Base-by-base conservation (phyloP, 2,888 invertebrate species). In the Ophion slaviceki region DNA sequence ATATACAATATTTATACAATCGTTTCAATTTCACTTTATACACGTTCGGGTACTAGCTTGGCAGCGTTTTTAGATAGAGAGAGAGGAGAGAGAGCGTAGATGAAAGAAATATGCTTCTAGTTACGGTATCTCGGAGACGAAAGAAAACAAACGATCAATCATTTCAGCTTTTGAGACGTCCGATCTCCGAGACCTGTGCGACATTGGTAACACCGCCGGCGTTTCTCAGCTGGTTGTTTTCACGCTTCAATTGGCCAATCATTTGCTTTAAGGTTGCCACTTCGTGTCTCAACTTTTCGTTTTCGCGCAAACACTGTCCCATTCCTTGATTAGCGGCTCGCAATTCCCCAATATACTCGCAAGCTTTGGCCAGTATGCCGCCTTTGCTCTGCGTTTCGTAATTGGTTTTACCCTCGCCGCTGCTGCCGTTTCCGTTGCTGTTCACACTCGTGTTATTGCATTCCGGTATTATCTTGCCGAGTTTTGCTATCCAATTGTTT, bases 401-500 rank as follows among this genome's bases (percentile, higher is more conserved):
- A 84, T 93, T 94, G 2, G 93, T 89, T 88, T 94, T 94, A 45
- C 93, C 93, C 86, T 93, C 92, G n/a, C 92, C 91, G 71, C 91
- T 92, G 36, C 91, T 91, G 32, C 90, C 90, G 72, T 89, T 92
- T 11, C 92, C 91, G 86, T 89, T 92, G 3, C 91, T 89, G 80
- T 89, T 93, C 2, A 87, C 77, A 24, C 88, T 86, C 64, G 88
- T 87, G 7, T 88, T 86, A 85, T 94, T 95, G 91, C 96, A 96
- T 85, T 96, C 96, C 1, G 99, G 99, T 78, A 99, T 97, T 88
- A 99, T 96, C 92, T 98, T 97, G 2, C 98, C 98, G 82, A 99
- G 94, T 94, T 98, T 98, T 75, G 97, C 96, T 88, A 99, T 99
- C 99, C 99, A 99, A 92, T 97, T 98, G 94, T 99, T 99, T 87